phyloP scores from a whole-genome alignment of 2,888 invertebrate species.

The Nemurella pictetii region DNA sequence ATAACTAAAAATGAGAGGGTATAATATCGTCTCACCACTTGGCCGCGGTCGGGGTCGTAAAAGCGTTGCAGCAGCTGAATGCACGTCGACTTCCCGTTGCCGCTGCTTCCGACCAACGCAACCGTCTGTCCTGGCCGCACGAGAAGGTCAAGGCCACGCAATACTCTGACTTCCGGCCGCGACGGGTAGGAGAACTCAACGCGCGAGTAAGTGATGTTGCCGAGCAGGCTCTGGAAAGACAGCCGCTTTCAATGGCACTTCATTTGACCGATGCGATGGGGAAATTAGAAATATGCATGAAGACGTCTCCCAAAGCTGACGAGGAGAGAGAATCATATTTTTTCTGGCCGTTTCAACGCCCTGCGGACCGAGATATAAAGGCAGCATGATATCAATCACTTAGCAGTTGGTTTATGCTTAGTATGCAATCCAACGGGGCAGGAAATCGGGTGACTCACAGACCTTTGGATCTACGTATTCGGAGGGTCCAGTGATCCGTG shows the following conservation, averaged over 20 bases:
- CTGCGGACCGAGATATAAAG: too few species aligned
- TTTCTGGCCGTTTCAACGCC: too few species aligned
- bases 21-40: slow-evolving; percentile 51
- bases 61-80: slow-evolving; percentile 77
- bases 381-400: too few species aligned
- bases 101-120: slow-evolving; percentile 73
- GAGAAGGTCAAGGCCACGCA: slow-evolving; percentile 69
- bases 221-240: neutral
- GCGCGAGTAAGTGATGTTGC: slow-evolving; percentile 63
- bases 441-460: too few species aligned
- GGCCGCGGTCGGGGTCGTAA: slow-evolving; percentile 73
- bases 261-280: too few species aligned
- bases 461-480: neutral
- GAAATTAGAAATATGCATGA: too few species aligned
- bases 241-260: too few species aligned
- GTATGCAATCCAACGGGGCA: too few species aligned
- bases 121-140: slow-evolving; percentile 72
- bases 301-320: too few species aligned
- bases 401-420: too few species aligned
- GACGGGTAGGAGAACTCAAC: slow-evolving; percentile 83
- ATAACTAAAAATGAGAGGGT: too few species aligned
- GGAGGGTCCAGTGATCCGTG: slow-evolving; percentile 47
- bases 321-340: too few species aligned
- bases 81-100: slow-evolving; percentile 82
- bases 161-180: slow-evolving; percentile 71